A percentile compares a stretch with the other conserved stretches of the same genome.
Conservation (phyloP, 2,113 vertebrate species). For the Lipophrys pholis region DNA sequence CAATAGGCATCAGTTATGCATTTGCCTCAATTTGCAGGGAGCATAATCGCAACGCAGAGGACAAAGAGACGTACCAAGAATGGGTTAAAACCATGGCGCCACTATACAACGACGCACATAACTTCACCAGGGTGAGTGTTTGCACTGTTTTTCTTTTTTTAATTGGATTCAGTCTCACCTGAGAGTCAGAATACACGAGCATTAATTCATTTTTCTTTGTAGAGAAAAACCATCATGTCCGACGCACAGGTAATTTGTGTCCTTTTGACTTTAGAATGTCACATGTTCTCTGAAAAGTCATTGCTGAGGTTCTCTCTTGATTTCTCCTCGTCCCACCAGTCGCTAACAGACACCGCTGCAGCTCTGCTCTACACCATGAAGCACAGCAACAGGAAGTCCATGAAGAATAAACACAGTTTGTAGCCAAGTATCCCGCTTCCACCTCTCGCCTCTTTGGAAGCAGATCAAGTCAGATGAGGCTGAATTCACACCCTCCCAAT, state of each 20-base stretch:
- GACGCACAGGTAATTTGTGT: constrained; percentile 71
- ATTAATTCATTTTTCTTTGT: constrained; percentile 4
- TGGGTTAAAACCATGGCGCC: constrained; percentile 78
- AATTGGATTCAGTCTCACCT: not conserved
- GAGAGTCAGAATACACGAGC: not conserved
- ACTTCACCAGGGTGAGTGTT: constrained; percentile 68
- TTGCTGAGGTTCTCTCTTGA: not conserved
- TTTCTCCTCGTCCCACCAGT: constrained; percentile 48
- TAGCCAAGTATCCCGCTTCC: constrained; percentile 24
- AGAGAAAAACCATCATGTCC: constrained; percentile 62
- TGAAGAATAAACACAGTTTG: constrained; percentile 49
- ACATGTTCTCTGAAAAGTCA: not conserved
- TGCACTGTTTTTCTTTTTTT: not conserved
- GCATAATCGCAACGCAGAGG: constrained; percentile 60
- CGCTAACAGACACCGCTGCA: constrained; percentile 76
- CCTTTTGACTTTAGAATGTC: too few species aligned
- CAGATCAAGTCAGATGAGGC: constrained; percentile 14
- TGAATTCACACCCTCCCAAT: not conserved
- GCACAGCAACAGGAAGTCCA: constrained; percentile 73
- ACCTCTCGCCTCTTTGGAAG: constrained; percentile 28
- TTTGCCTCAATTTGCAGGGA: constrained; percentile 57
- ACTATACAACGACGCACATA: constrained; percentile 60
- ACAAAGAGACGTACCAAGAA: constrained; percentile 57
- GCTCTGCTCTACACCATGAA: constrained; percentile 79
- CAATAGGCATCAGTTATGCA: not conserved